Evolutionary conservation across 2,888 invertebrate species (phyloP).

Genomic region (Sinodicranocentrus sp.): DNA sequence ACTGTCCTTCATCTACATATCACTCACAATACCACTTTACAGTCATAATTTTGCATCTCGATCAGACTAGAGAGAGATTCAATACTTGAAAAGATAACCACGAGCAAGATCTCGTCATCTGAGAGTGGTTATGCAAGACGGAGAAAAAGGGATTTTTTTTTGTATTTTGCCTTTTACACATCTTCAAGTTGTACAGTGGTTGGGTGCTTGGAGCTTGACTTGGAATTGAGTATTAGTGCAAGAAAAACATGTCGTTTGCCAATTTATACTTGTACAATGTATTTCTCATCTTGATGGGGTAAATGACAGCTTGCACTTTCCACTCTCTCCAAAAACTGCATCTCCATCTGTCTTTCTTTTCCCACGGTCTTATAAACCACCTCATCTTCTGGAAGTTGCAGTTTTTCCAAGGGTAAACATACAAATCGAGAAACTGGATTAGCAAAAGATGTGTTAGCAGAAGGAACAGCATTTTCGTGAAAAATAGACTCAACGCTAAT

Average conservation of each 20-base stretch:
- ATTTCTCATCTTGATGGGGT: conserved; percentile 39
- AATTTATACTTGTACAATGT: conserved; percentile 48
- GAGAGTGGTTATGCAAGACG: conserved; percentile 3
- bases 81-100: conserved; percentile 10
- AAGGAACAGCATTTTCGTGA: neutral
- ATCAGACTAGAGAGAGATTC: neutral
- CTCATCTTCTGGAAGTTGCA: neutral
- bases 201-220: neutral
- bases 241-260: conserved; percentile 61
- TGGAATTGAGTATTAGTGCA: neutral
- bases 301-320: conserved; percentile 69
- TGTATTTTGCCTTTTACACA: too few relatives aligned
- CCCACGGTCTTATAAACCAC: conserved; percentile 64
- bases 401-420: too few relatives aligned
- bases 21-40: conserved; percentile 22
- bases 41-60: conserved; percentile 33
- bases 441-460: neutral
- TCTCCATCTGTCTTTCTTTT: conserved; percentile 72
- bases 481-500: conserved; percentile 6
- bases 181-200: neutral
- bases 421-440: neutral
- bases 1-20: conserved; percentile 36
- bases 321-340: conserved; percentile 59
- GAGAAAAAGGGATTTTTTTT: too few relatives aligned
- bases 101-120: neutral